Percentiles rank a stretch among this genome's conserved stretches.
Conservation (phyloP, 2,113 vertebrate species). For the Crotalus horridus region DNA sequence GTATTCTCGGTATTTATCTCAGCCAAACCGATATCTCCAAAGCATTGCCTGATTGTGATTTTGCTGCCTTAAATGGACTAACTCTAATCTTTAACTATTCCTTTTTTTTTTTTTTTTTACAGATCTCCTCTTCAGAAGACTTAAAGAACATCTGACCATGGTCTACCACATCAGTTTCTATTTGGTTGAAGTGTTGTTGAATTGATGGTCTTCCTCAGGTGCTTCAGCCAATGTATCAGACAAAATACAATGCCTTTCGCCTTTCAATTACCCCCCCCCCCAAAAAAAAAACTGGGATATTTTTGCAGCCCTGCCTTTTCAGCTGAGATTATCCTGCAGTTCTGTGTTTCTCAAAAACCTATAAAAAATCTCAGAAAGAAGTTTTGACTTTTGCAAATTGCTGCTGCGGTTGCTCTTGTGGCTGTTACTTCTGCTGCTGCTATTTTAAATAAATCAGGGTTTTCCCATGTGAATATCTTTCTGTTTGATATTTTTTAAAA, state of each 20-base stretch:
- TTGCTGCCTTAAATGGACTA: neutral
- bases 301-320: neutral
- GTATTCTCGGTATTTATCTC: neutral
- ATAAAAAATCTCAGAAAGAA: neutral
- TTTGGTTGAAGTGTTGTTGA: neutral
- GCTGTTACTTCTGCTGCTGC: neutral
- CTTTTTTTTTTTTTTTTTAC: neutral
- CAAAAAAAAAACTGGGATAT: no score
- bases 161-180: neutral
- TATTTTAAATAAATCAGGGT: neutral
- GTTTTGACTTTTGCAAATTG: neutral
- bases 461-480: neutral
- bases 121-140: neutral
- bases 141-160: accelerated
- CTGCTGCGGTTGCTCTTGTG: neutral
- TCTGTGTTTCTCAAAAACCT: neutral
- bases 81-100: neutral
- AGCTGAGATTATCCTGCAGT: neutral
- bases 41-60: neutral
- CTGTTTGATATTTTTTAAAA: neutral
- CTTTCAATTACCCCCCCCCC: neutral
- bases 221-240: neutral
- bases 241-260: neutral
- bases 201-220: neutral
- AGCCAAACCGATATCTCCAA: neutral